Evolutionary conservation across 2,888 invertebrate genomes (phyloP).

Genomic region (Iselma pallidipennis): DNA sequence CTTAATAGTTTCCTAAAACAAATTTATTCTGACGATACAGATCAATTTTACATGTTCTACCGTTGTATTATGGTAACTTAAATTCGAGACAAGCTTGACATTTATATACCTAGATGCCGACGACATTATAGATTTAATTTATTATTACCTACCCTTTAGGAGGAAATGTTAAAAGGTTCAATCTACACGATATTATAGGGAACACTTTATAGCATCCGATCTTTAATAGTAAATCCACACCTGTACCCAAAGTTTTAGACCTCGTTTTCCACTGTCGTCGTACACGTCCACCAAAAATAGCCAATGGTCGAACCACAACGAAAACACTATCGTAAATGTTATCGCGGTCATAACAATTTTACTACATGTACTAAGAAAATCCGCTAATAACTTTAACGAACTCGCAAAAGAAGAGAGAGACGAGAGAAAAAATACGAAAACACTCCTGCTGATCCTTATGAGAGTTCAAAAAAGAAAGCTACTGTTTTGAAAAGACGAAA

Average conservation of each 20-base stretch:
- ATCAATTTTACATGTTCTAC: not conserved
- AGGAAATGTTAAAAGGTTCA: slow-evolving; percentile 1
- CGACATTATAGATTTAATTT: slow-evolving; percentile 3
- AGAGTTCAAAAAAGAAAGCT: too few relatives aligned
- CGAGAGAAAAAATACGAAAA: not conserved
- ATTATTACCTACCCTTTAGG: not conserved
- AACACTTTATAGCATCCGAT: not conserved
- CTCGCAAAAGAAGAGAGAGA: not conserved
- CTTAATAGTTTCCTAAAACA: not conserved
- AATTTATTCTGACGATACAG: not conserved
- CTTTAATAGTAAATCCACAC: not conserved
- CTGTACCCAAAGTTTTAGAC: not conserved
- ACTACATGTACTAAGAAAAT: not conserved
- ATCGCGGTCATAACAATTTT: not conserved
- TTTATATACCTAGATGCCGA: not conserved
- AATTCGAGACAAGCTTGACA: not conserved
- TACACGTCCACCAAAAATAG: not conserved
- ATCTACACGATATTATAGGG: not conserved
- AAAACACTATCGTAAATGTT: not conserved
- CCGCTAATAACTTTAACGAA: not conserved
- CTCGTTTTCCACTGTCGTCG: not conserved
- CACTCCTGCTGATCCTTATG: not conserved
- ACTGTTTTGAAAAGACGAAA: not conserved
- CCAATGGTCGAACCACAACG: not conserved
- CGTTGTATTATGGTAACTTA: not conserved